phyloP scores from a whole-genome alignment of 2,888 invertebrate species.

The Yponomeuta sedellus region DNA sequence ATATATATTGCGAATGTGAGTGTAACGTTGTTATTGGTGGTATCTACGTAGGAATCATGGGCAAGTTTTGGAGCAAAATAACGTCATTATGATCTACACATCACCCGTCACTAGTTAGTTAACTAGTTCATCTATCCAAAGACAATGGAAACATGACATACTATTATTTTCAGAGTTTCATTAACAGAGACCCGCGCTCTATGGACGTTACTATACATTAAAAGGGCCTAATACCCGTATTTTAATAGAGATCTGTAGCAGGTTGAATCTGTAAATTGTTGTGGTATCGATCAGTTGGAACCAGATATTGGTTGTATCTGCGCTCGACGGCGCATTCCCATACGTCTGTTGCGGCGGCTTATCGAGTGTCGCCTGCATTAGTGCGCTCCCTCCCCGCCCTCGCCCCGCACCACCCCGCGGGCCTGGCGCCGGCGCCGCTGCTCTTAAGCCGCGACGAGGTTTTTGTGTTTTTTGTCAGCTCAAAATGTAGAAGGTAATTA shows the following conservation, averaged over 20 bases:
- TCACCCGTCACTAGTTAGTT: too few species aligned
- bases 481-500: slow-evolving; percentile 60
- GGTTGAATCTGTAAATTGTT: slow-evolving; percentile 24
- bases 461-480: slow-evolving; percentile 44
- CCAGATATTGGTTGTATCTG: slow-evolving; percentile 22
- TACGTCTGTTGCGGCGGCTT: slow-evolving; percentile 34
- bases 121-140: too few species aligned
- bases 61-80: too few species aligned
- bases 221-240: not conserved
- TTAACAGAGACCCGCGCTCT: too few species aligned
- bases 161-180: too few species aligned
- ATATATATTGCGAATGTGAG: too few species aligned
- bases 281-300: slow-evolving; percentile 32
- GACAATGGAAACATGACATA: too few species aligned
- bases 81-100: too few species aligned
- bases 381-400: slow-evolving; percentile 23
- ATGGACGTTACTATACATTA: too few species aligned
- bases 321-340: slow-evolving; percentile 47
- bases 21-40: too few species aligned
- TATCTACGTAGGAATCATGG: too few species aligned
- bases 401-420: slow-evolving; percentile 19
- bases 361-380: slow-evolving; percentile 52
- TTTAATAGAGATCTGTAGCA: not conserved
- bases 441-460: slow-evolving; percentile 61
- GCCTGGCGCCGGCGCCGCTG: slow-evolving; percentile 49